Evolutionary conservation across 2,113 vertebrate genomes (phyloP).

Genomic region (Cariama cristata): DNA sequence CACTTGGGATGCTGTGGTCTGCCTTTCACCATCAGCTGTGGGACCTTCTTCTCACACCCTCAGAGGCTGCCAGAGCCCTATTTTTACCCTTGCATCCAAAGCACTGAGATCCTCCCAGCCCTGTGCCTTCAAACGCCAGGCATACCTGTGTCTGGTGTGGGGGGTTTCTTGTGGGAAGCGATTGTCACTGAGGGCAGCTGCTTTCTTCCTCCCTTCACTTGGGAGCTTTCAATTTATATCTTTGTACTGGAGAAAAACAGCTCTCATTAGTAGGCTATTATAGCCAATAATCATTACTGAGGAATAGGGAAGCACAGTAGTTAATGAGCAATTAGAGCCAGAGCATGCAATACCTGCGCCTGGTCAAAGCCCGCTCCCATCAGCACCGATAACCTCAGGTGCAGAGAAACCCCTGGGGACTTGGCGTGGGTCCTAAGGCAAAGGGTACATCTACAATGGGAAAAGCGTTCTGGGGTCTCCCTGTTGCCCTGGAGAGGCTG

Average conservation of each 20-base stretch:
- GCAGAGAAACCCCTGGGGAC: not conserved
- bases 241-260: not conserved
- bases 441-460: too few relatives aligned
- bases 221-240: not conserved
- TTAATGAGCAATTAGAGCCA: not conserved
- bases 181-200: not conserved
- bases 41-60: not conserved
- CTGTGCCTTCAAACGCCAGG: not conserved
- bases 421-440: not conserved
- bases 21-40: not conserved
- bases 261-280: not conserved
- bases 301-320: too few relatives aligned
- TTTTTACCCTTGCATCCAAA: not conserved
- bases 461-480: not conserved
- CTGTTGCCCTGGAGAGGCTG: not conserved
- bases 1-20: not conserved
- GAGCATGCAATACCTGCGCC: not conserved
- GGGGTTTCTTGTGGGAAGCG: not conserved
- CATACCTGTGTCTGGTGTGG: not conserved
- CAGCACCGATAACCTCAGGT: not conserved
- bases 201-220: not conserved
- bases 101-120: not conserved
- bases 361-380: not conserved
- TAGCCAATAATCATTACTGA: not conserved
- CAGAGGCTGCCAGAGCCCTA: not conserved